phyloP scores from a whole-genome alignment of 2,113 vertebrate genomes.

The Ceyx melanurus region DNA sequence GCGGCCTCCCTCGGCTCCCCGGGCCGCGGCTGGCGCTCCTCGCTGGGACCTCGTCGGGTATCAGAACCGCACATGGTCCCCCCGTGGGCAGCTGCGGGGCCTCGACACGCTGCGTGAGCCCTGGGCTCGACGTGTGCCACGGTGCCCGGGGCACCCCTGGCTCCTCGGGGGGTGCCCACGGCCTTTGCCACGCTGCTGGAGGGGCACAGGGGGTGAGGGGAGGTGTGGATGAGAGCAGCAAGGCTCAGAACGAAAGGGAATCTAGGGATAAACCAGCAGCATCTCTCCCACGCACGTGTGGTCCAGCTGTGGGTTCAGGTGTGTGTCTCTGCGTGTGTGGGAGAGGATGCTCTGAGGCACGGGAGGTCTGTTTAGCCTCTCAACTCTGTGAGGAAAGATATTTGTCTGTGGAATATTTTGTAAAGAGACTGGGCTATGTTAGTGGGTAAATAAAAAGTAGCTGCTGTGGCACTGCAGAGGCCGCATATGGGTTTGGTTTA shows the following conservation, averaged over 20 bases:
- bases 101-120: neutral
- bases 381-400: neutral
- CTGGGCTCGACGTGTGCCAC: neutral
- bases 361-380: neutral
- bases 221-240: rapidly evolving
- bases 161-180: neutral
- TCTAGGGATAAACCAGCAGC: neutral
- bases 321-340: rapidly evolving
- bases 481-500: rapidly evolving
- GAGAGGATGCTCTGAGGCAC: rapidly evolving
- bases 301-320: neutral
- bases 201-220: rapidly evolving
- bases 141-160: neutral
- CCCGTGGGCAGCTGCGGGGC: neutral
- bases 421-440: neutral
- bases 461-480: neutral
- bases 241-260: neutral
- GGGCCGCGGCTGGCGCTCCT: neutral
- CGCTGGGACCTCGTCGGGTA: neutral
- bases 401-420: neutral
- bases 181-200: neutral
- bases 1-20: neutral
- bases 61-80: neutral
- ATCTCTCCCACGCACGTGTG: rapidly evolving
- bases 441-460: neutral